Base-by-base conservation (phyloP, 2,888 invertebrate species). In the Lathronympha strigana region DNA sequence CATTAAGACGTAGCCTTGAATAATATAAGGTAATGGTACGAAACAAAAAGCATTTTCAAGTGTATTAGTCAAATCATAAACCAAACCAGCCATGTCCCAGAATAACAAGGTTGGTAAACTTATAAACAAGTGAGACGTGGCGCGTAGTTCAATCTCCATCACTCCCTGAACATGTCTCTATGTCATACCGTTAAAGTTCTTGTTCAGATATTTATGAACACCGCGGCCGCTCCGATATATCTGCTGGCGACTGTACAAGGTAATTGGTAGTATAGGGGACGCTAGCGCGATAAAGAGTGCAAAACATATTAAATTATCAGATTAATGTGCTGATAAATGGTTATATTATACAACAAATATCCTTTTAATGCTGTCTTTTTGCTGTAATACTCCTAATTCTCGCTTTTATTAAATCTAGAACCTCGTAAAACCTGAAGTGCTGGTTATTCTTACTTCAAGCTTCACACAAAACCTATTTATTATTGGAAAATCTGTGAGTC, bases 1-100 rank as follows among this genome's bases (percentile, higher is more conserved):
- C 60, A 60, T 66, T 38, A 53, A 36, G 19, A 33, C 43, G 43
- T 15, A 60, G 40, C 61, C 66, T 66, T 61, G 66, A 17, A 54
- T 19, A 36, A 45, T 53, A 55, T 45, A 25, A 54, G 54, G 36
- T 55, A 63, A 38, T 47, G 38, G 1, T 55, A 15, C 11, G 28
- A n/a, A 55, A 55, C 62, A 63, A 55, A 55, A 47, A 45, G 17
- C 23, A 13, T 17, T 45, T 53, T 13, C 17, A n/a, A 25, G 23
- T 21, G 43, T 21, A 43, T 15, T 53, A 38, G 13, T 23, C 15
- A 28, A 28, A 63, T 40, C 2, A n/a, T 25, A 36, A 25, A n/a
- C 28, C 43, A 9, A 43, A 28, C 15, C n/a, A 4, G 4, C 15
- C 45, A 28, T n/a, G 40, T 28, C n/a, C 19, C 13, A 28, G 3